phyloP scores from a whole-genome alignment of 2,113 vertebrate species.

The Pedionomus torquatus region DNA sequence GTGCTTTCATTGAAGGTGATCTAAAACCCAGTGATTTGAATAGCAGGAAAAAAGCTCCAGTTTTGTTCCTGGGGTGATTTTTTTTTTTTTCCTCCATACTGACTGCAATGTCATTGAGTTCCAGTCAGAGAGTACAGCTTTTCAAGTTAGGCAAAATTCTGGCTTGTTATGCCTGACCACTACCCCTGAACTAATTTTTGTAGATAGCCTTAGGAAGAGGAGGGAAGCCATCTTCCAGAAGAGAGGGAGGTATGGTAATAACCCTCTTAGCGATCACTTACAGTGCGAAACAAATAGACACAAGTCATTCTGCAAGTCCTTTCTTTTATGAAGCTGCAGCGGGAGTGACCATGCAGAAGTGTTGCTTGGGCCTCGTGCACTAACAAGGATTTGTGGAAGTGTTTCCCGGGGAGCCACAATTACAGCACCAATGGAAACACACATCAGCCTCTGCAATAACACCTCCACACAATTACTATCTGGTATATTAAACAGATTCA shows the following conservation, averaged over 20 bases:
- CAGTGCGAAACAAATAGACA: background rate
- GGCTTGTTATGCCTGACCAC: background rate
- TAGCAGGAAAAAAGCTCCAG: background rate
- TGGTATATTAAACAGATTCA: background rate
- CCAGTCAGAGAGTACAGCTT: background rate
- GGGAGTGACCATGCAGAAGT: accelerated
- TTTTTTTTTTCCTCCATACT: background rate
- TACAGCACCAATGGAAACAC: background rate
- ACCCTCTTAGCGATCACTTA: background rate
- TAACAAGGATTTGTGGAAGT: accelerated
- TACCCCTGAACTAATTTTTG: background rate
- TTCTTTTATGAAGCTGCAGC: background rate
- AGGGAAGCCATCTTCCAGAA: background rate
- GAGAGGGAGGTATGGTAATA: background rate
- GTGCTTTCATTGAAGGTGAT: background rate
- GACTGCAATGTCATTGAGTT: background rate
- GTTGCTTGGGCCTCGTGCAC: background rate
- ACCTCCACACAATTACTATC: background rate
- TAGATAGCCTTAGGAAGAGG: background rate
- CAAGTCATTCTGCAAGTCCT: too few relatives aligned
- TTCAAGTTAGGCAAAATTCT: background rate
- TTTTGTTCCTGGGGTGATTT: background rate
- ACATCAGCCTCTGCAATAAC: background rate
- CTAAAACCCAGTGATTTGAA: background rate
- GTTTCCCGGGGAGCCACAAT: background rate